Evolutionary conservation across 2,797 vertebrate genomes (phyloP).

Genomic region (Tamandua tetradactyla): DNA sequence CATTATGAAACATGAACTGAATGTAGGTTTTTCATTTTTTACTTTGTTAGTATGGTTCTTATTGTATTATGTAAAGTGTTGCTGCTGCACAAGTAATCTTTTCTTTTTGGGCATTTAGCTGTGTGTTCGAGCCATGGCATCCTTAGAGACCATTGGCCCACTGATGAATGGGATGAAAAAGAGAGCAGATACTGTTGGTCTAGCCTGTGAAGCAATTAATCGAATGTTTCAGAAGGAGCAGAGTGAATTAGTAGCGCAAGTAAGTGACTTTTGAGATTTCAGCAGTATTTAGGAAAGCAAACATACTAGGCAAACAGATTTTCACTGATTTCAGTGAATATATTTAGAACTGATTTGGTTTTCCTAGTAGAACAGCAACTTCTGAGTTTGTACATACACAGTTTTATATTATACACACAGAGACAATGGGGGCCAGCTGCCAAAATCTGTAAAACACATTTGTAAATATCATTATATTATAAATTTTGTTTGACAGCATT

Average conservation of each 20-base stretch:
- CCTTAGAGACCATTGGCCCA: constrained; percentile 95
- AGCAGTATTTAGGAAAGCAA: not conserved
- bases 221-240: constrained; percentile 99
- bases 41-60: not conserved
- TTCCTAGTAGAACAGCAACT: not conserved
- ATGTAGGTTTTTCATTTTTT: not conserved
- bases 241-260: constrained; percentile 96
- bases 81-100: not conserved
- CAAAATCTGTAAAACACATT: not conserved
- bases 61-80: not conserved
- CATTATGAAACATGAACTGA: not conserved
- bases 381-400: not conserved
- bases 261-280: constrained; percentile 79
- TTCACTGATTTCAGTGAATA: not conserved
- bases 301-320: not conserved
- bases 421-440: not conserved
- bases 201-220: constrained; percentile 98
- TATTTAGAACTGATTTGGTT: not conserved
- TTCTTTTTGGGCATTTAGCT: constrained; percentile 85
- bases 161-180: constrained; percentile 96
- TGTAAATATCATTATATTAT: not conserved
- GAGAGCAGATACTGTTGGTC: constrained; percentile 92
- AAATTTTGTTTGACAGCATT: not conserved
- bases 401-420: not conserved
- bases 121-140: constrained; percentile 96